Percentiles rank a stretch among this genome's conserved stretches.
Conservation (phyloP, 2,113 vertebrate genomes). For the Columbina picui region DNA sequence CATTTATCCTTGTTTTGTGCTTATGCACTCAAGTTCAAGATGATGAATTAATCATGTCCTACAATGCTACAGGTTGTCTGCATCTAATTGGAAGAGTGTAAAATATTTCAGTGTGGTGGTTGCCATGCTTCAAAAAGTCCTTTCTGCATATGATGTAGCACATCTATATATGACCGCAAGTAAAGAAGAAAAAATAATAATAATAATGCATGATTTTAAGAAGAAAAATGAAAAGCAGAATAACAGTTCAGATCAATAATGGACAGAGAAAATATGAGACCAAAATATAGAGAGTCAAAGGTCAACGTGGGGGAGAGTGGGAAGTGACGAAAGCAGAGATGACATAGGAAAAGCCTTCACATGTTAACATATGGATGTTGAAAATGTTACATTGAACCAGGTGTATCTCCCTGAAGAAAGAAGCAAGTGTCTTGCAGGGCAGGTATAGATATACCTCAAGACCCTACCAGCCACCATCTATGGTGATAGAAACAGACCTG, state of each 20-base stretch:
- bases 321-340: background rate
- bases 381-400: background rate
- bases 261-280: background rate
- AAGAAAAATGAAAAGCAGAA: background rate
- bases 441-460: background rate
- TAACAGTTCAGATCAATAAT: background rate
- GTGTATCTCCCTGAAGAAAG: background rate
- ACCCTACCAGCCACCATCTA: background rate
- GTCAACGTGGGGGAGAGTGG: background rate
- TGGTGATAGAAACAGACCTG: background rate
- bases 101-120: background rate
- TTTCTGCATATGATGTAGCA: background rate
- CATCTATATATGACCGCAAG: background rate
- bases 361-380: background rate
- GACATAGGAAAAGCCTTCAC: rapidly evolving
- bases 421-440: background rate
- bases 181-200: background rate
- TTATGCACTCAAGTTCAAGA: background rate
- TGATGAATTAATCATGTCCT: background rate
- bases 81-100: background rate
- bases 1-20: conserved; percentile 3
- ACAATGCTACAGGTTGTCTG: background rate
- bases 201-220: background rate
- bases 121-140: background rate
- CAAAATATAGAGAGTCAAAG: background rate